A percentile compares a stretch with the other conserved stretches of the same genome.
Evolutionary conservation across 2,113 vertebrate species (phyloP).

Genomic region (Carollia perspicillata): DNA sequence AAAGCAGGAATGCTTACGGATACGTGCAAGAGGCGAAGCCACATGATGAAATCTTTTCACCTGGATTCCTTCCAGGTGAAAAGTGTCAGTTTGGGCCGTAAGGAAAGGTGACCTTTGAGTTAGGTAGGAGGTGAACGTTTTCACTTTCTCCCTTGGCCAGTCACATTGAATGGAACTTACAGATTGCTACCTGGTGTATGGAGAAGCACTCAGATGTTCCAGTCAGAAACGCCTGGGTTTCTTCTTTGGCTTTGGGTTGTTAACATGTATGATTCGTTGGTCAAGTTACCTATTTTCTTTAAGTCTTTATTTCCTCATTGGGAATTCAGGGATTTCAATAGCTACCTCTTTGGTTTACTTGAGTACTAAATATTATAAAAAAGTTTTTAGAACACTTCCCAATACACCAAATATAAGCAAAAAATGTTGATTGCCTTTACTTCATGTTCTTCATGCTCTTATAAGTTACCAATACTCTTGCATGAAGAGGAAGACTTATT

Average conservation of each 20-base stretch:
- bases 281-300: neutral
- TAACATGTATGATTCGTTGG: neutral
- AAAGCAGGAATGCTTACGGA: neutral
- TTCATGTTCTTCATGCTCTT: constrained; percentile 23
- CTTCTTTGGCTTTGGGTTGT: neutral
- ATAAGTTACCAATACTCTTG: neutral
- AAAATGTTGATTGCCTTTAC: neutral
- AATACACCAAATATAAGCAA: neutral
- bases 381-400: neutral
- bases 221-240: neutral
- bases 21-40: constrained; percentile 9
- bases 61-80: constrained; percentile 54
- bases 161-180: neutral
- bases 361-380: neutral
- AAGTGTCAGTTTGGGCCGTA: neutral
- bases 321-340: neutral
- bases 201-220: neutral
- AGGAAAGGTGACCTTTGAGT: constrained; percentile 60
- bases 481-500: constrained; percentile 7
- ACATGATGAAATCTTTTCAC: constrained; percentile 59
- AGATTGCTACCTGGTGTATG: neutral
- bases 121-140: constrained; percentile 36
- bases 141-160: neutral
- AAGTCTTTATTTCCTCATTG: neutral
- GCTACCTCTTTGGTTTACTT: neutral